Conservation (phyloP, 1,140 invertebrate genomes). For the Dendrolimus kikuchii region DNA sequence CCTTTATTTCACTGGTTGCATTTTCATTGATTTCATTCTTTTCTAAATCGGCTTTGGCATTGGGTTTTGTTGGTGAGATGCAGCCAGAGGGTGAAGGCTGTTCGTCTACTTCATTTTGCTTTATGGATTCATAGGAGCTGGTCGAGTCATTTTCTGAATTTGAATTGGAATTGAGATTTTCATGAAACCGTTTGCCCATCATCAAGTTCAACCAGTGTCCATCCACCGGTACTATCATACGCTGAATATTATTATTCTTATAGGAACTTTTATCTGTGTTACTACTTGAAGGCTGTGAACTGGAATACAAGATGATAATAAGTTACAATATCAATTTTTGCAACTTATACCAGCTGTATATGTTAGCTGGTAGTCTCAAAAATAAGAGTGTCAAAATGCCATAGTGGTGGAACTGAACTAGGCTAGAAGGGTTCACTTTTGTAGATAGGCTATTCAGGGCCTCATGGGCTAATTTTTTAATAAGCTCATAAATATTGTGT, state of each 20-base stretch:
- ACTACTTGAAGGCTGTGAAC: constrained; percentile 62
- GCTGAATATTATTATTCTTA: constrained; percentile 47
- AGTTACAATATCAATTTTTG: not conserved
- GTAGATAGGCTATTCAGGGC: no score
- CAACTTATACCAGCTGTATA: no score
- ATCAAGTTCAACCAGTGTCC: constrained; percentile 73
- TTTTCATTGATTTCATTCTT: constrained; percentile 37
- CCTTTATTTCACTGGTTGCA: constrained; percentile 40
- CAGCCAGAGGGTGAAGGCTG: constrained; percentile 30
- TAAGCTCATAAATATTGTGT: no score
- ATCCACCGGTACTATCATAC: constrained; percentile 69
- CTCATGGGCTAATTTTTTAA: no score
- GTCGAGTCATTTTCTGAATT: constrained; percentile 72
- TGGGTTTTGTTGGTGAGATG: constrained; percentile 47
- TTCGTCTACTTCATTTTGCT: constrained; percentile 46
- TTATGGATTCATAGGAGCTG: constrained; percentile 60
- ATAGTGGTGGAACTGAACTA: no score
- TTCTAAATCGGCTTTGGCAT: constrained; percentile 64
- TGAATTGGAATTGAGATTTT: constrained; percentile 65
- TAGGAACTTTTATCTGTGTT: constrained; percentile 65
- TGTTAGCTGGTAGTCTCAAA: no score
- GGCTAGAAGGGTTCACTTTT: no score
- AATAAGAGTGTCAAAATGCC: no score
- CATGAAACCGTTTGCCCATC: constrained; percentile 74
- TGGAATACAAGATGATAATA: constrained; percentile 27